Conservation (phyloP, 2,797 vertebrate species). For the Cheirogaleus major region DNA sequence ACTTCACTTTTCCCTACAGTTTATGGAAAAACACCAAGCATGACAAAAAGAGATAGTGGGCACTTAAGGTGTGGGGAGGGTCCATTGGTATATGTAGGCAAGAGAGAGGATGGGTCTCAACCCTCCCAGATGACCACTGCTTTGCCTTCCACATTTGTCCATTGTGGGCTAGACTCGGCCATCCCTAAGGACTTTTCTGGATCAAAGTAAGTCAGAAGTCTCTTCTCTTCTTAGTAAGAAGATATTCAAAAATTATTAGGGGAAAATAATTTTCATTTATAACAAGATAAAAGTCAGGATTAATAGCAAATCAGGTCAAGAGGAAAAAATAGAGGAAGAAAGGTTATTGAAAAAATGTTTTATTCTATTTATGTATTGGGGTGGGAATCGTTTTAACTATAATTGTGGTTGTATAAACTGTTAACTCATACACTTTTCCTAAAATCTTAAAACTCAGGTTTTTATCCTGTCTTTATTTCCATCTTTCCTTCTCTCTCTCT, state of each 20-base stretch:
- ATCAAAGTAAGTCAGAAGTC: background rate
- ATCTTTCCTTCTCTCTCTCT: background rate
- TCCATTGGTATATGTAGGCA: accelerated
- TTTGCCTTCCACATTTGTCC: background rate
- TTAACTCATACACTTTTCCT: background rate
- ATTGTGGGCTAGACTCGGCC: background rate
- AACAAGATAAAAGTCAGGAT: background rate
- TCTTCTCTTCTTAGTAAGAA: background rate
- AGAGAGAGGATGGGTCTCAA: background rate
- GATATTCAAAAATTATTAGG: background rate
- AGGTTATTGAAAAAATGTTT: background rate
- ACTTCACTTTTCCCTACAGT: background rate
- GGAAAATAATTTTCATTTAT: background rate
- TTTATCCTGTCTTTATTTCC: background rate
- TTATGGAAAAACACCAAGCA: background rate
- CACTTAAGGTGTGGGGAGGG: accelerated
- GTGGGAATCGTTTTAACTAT: background rate
- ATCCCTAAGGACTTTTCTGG: background rate
- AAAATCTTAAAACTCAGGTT: background rate
- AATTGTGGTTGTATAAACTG: background rate
- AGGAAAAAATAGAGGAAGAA: background rate
- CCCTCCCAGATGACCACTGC: background rate
- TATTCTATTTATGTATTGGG: background rate
- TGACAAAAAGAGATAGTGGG: background rate
- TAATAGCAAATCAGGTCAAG: background rate